Evolutionary conservation across 2,888 invertebrate species (phyloP), one percentile per base, ranked within the genome.

Genomic region (Asteroscopus sphinx): DNA sequence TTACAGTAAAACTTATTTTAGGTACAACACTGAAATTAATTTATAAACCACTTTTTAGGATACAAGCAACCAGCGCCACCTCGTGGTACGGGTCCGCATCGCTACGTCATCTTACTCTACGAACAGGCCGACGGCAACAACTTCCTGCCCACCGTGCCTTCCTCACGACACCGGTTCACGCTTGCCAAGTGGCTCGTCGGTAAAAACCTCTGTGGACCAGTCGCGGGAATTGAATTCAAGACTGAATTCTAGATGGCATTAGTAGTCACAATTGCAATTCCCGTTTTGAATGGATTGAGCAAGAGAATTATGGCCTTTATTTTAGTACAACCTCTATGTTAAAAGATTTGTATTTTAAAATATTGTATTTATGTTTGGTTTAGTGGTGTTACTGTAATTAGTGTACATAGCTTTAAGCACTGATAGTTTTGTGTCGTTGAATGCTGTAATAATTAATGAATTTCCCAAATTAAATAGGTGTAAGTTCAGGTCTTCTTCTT

Each of bases 61-160:
- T 95, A 93, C 74, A 90, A 90, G 51, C 83, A 90, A 4, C 95
- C 94, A 81, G 73, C 89, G 83, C 95, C 95, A 80, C 90, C 94
- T 84, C 90, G 88, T 71, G 91, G 89, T 46, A 82, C 89, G 0
- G 94, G 94, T 42, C 76, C 82, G 16, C 95, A 95, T 63, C 93
- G 93, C 73, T 95, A 93, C 85, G 76, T 93, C 25, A 85, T 85
- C 68, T 60, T 94, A 17, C 80, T 94, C 1, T 94, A 88, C 68
- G 92, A 93, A 67, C 94, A 94, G 71, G 80, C 73, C 0, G 93
- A 93, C 40, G 93, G 93, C 25, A 93, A 92, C 79, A 92, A 90
- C 69, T 93, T 93, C 58, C 63, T 92, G 12, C 93, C 93, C 0
- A 79, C 76, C 4, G 90, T 91, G 17, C 91, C 91, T 7, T 74